Evolutionary conservation across 2,888 invertebrate genomes (phyloP).

Genomic region (Nezara viridula): DNA sequence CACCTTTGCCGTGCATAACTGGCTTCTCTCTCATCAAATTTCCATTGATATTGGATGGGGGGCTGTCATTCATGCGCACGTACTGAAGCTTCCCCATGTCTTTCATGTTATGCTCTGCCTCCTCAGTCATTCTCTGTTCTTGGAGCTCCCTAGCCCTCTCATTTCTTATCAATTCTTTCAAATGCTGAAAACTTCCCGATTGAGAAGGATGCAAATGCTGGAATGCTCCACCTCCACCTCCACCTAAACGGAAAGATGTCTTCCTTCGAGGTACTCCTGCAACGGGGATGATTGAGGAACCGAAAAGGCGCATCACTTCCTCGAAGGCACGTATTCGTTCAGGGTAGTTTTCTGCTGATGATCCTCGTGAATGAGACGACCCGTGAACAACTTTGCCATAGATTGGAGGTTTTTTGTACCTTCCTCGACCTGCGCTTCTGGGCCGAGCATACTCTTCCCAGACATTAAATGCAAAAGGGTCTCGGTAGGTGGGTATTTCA

Average conservation of each 20-base stretch:
- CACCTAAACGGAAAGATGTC: slow-evolving; percentile 63
- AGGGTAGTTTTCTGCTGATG: slow-evolving; percentile 73
- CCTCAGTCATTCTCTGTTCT: slow-evolving; percentile 81
- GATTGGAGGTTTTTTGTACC: slow-evolving; percentile 72
- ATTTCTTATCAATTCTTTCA: slow-evolving; percentile 84
- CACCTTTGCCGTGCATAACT: slow-evolving; percentile 58
- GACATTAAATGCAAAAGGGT: slow-evolving; percentile 85
- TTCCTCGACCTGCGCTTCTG: slow-evolving; percentile 68
- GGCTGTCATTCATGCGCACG: slow-evolving; percentile 59
- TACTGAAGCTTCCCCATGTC: slow-evolving; percentile 39
- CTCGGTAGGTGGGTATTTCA: slow-evolving; percentile 86
- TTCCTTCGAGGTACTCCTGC: slow-evolving; percentile 59
- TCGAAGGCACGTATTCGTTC: slow-evolving; percentile 72
- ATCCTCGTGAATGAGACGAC: slow-evolving; percentile 78
- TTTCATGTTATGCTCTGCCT: slow-evolving; percentile 72
- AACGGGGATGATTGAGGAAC: slow-evolving; percentile 66
- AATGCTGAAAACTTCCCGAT: slow-evolving; percentile 76
- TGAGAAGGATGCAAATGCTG: slow-evolving; percentile 65
- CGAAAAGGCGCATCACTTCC: slow-evolving; percentile 72
- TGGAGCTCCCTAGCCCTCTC: slow-evolving; percentile 84
- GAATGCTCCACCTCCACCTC: slow-evolving; percentile 61
- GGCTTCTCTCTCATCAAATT: slow-evolving; percentile 59
- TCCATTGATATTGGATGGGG: slow-evolving; percentile 56
- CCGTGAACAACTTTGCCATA: slow-evolving; percentile 74
- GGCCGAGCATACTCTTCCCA: slow-evolving; percentile 76